Evolutionary conservation across 2,113 vertebrate genomes (phyloP).

Genomic region (Lepisosteus osseus): DNA sequence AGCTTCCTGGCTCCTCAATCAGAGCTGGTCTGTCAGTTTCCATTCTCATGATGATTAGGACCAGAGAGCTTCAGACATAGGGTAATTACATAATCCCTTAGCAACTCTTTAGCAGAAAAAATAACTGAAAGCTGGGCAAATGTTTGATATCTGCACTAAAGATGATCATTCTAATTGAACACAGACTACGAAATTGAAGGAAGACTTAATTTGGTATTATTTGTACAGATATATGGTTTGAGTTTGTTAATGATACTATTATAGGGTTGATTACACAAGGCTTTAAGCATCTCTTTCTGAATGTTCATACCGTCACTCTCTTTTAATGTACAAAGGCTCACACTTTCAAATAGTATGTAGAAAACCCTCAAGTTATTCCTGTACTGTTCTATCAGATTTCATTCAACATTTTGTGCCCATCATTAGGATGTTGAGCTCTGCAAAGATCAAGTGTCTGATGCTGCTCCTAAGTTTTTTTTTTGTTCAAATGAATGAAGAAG

Average conservation of each 20-base stretch:
- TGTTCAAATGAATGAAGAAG: too few relatives aligned
- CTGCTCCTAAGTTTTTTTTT: too few relatives aligned
- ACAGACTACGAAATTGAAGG: neutral
- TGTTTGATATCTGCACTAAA: neutral
- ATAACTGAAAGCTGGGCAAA: neutral
- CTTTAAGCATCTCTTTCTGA: constrained; percentile 4
- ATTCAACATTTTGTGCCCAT: too few relatives aligned
- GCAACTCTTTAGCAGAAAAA: neutral
- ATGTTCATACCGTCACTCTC: too few relatives aligned
- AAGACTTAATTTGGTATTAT: neutral
- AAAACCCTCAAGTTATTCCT: too few relatives aligned
- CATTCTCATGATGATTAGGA: constrained; percentile 16
- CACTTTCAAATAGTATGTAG: too few relatives aligned
- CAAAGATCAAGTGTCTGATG: too few relatives aligned
- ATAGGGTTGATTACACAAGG: neutral
- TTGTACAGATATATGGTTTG: constrained; percentile 7
- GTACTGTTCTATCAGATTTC: too few relatives aligned
- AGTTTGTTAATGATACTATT: neutral
- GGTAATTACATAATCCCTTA: constrained; percentile 10
- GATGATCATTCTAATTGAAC: neutral
- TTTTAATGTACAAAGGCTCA: too few relatives aligned
- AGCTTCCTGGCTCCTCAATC: constrained; percentile 37
- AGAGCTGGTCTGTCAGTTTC: constrained; percentile 8
- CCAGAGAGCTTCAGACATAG: constrained; percentile 4
- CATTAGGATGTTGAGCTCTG: too few relatives aligned